Evolutionary conservation across 1,140 invertebrate genomes (phyloP).

Genomic region (Drosophila kepulauana): DNA sequence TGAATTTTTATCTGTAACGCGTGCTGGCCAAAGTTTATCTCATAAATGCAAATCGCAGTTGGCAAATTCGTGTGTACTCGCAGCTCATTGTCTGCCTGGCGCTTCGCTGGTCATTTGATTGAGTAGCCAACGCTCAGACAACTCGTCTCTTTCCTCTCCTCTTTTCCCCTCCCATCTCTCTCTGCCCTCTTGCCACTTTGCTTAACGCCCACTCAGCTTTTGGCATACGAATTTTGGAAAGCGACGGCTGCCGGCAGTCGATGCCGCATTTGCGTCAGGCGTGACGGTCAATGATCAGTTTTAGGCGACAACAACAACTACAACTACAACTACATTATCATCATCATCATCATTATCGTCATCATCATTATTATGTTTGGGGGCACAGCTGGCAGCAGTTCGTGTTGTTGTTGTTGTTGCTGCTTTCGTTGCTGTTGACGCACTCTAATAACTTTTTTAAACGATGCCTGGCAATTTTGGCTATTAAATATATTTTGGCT

Average conservation of each 20-base stretch:
- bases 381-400: constrained; percentile 34
- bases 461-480: constrained; percentile 54
- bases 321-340: constrained; percentile 24
- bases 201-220: constrained; percentile 55
- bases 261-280: constrained; percentile 64
- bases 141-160: neutral
- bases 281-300: constrained; percentile 82
- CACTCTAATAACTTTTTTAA: constrained; percentile 79
- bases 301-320: constrained; percentile 51
- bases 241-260: constrained; percentile 37
- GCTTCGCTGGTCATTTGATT: constrained; percentile 51
- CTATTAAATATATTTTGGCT: constrained; percentile 57
- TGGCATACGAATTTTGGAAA: constrained; percentile 77
- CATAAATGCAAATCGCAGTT: constrained; percentile 35
- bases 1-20: constrained; percentile 18
- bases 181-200: constrained; percentile 7
- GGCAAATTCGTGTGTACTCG: constrained; percentile 15
- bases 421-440: constrained; percentile 62
- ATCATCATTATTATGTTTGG: neutral
- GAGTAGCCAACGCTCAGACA: constrained; percentile 47
- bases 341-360: constrained; percentile 22
- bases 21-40: constrained; percentile 16
- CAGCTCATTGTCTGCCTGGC: constrained; percentile 31
- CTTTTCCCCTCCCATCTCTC: neutral
- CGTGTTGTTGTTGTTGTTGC: constrained; percentile 13